Evolutionary conservation across 2,888 invertebrate species (phyloP).

Genomic region (Caenorhabditis afra): DNA sequence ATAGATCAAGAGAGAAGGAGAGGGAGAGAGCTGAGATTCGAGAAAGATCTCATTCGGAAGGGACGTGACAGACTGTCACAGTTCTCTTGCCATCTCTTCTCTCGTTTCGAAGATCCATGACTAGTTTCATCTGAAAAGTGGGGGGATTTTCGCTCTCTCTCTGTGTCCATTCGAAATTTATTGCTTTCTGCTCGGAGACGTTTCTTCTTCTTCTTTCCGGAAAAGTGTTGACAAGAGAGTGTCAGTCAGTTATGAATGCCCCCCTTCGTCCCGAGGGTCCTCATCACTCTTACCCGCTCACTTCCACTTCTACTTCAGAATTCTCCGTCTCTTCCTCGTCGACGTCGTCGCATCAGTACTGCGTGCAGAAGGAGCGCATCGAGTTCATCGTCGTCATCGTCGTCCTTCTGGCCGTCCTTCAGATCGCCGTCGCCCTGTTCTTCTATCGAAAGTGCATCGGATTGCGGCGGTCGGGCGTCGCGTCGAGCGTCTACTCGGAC

Average conservation of each 20-base stretch:
- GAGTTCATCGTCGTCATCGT: constrained; percentile 46
- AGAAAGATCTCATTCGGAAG: too few species aligned
- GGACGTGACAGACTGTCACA: too few species aligned
- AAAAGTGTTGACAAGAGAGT: constrained; percentile 41
- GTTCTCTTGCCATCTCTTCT: too few species aligned
- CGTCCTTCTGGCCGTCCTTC: constrained; percentile 48
- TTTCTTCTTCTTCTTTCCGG: neutral
- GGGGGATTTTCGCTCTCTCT: too few species aligned
- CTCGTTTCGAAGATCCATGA: too few species aligned
- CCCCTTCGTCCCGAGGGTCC: constrained; percentile 21
- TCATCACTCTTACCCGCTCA: constrained; percentile 43
- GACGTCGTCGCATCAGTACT: constrained; percentile 38
- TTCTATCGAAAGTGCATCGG: constrained; percentile 30
- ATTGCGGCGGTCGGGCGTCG: neutral
- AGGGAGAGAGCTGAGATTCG: neutral
- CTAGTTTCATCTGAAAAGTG: constrained; percentile 8
- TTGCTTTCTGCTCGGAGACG: neutral
- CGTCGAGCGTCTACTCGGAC: constrained; percentile 42
- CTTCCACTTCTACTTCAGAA: constrained; percentile 41
- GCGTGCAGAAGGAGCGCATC: constrained; percentile 42
- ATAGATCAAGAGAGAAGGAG: neutral
- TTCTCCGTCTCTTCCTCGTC: constrained; percentile 40
- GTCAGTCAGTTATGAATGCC: constrained; percentile 31
- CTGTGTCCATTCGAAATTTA: constrained; percentile 36
- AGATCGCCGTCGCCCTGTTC: constrained; percentile 38